Evolutionary conservation across 2,888 invertebrate genomes (phyloP).

Genomic region (Clistopyga incitator): DNA sequence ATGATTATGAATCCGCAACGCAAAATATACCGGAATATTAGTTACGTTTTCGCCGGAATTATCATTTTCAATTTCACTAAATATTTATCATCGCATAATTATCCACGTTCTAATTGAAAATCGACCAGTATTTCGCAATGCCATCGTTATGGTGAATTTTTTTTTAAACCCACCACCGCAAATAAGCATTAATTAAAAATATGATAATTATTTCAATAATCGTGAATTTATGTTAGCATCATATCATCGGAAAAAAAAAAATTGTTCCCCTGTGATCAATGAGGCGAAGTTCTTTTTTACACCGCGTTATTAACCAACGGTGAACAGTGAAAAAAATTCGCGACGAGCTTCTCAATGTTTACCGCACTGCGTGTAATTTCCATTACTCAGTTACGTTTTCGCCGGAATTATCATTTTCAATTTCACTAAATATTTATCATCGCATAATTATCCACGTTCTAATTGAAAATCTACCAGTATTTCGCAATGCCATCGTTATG

Average conservation of each 20-base stretch:
- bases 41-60: neutral
- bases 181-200: neutral
- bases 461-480: neutral
- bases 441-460: neutral
- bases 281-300: neutral
- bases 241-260: neutral
- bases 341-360: neutral
- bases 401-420: neutral
- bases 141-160: too few relatives aligned
- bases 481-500: too few relatives aligned
- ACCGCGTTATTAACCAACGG: neutral
- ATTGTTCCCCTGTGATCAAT: neutral
- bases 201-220: neutral
- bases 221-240: neutral
- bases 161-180: too few relatives aligned
- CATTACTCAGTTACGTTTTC: neutral
- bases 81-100: neutral
- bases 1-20: slow-evolving; percentile 9
- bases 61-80: neutral
- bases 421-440: neutral
- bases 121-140: too few relatives aligned
- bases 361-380: neutral
- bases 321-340: neutral
- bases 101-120: neutral
- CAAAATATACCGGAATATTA: neutral